Evolutionary conservation across 2,113 vertebrate species (phyloP).

Genomic region (Loxodonta africana): DNA sequence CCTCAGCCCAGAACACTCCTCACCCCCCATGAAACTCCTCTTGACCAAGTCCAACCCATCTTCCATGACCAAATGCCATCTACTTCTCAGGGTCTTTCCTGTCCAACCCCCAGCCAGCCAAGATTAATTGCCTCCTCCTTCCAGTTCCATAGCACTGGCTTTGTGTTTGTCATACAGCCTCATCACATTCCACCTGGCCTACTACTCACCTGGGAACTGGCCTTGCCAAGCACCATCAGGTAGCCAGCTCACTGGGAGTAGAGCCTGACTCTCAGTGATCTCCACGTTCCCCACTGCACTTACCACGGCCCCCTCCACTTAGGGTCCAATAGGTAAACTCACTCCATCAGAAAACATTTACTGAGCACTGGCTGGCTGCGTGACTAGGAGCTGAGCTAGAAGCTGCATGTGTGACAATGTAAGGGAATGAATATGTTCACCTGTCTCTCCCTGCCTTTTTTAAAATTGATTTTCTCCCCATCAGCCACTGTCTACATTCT

Average conservation of each 20-base stretch:
- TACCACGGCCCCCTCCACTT: not conserved
- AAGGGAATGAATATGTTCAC: not conserved
- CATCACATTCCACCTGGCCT: not conserved
- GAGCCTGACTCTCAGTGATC: accelerated
- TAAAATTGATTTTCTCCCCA: not conserved
- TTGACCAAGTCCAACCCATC: not conserved
- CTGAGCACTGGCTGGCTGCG: not conserved
- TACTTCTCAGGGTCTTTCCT: not conserved
- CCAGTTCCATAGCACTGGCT: not conserved
- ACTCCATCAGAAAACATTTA: not conserved
- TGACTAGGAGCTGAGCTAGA: not conserved
- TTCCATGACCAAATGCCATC: not conserved
- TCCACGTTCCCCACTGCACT: accelerated
- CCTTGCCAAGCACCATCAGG: not conserved
- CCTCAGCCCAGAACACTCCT: not conserved
- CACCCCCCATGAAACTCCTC: not conserved
- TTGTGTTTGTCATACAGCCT: not conserved
- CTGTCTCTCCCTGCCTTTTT: not conserved
- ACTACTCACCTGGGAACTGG: not conserved
- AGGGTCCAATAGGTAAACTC: not conserved
- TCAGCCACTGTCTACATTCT: not conserved
- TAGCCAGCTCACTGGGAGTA: not conserved
- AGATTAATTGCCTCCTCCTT: not conserved
- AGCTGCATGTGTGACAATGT: not conserved
- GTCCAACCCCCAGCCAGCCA: not conserved